Base-by-base conservation (phyloP, 2,797 vertebrate species). In the Craterocephalus amniculus region DNA sequence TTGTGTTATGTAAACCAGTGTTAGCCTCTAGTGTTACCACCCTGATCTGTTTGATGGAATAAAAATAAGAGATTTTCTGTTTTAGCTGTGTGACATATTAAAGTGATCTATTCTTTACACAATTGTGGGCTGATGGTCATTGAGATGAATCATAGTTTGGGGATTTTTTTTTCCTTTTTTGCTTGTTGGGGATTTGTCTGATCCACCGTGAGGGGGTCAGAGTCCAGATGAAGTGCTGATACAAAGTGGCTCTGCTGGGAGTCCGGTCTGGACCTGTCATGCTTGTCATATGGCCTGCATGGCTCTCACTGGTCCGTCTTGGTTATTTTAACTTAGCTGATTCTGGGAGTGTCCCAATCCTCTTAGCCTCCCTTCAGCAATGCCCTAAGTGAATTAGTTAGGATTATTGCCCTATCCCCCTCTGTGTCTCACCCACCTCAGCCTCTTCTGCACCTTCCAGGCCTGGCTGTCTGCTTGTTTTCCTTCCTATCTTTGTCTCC, bases 311-410 rank as follows among this genome's bases (percentile, higher is more conserved):
- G 78, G 20, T 83, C 83, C 82, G 66, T 88, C 89, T 91, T 89
- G 90, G 92, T 93, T 94, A 94, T 95, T 94, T 91, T 94, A 89
- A 87, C 77, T 91, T 82, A 94, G 94, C 94, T 95, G 94, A 93
- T 95, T 95, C 94, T 94, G 94, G 92, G 94, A 96, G 93, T 89
- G 94, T 91, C 85, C 84, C 94, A 96, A 96, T 96, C 96, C 95
- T 94, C 95, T 96, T 96, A 96, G 60, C 89, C 79, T 92, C 76
- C 87, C 90, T 94, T 94, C 92, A 93, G 93, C 94, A 94, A 93
- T 92, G 93, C 86, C 87, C 92, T 94, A 93, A 93, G 93, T 95
- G 94, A 95, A 94, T 96, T 96, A 96, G 90, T 72, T 61, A 59
- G 94, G 94, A 95, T 96, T 95, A 81, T 66, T 79, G 70, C 78